Conservation (phyloP, 2,113 vertebrate genomes). For the Brienomyrus longianalis region DNA sequence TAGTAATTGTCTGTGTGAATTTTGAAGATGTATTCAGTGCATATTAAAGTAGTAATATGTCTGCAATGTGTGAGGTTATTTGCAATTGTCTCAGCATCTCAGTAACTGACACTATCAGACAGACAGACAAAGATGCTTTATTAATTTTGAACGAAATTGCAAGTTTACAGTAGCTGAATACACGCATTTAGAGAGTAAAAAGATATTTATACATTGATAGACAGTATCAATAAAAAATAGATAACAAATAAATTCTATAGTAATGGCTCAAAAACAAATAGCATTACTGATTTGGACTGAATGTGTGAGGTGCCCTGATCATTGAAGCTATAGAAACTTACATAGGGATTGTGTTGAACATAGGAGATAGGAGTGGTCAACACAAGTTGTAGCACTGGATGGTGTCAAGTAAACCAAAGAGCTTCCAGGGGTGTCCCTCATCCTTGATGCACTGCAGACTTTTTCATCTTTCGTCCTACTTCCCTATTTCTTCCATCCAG, state of each 20-base stretch:
- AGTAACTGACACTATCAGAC: not conserved
- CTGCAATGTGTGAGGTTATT: not conserved
- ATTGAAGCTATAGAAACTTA: not conserved
- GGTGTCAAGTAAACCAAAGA: not conserved
- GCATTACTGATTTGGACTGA: not conserved
- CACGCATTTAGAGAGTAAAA: not conserved
- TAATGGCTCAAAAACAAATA: not conserved
- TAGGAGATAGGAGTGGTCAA: not conserved
- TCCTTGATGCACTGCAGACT: too few relatives aligned
- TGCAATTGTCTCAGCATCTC: not conserved
- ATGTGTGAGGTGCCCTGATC: not conserved
- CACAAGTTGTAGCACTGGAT: not conserved
- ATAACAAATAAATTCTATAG: not conserved
- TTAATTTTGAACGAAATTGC: not conserved
- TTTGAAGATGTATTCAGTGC: slow-evolving; percentile 29
- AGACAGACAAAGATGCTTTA: not conserved
- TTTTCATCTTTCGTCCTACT: not conserved
- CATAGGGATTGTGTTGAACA: not conserved
- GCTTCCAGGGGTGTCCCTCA: not conserved
- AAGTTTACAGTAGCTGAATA: not conserved
- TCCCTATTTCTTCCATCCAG: slow-evolving; percentile 37
- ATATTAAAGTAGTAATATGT: not conserved
- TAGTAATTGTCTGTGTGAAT: slow-evolving; percentile 8
- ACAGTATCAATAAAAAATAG: not conserved
- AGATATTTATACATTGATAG: not conserved